Conservation (phyloP, 2,797 vertebrate genomes). For the Melanotaenia maccullochi region DNA sequence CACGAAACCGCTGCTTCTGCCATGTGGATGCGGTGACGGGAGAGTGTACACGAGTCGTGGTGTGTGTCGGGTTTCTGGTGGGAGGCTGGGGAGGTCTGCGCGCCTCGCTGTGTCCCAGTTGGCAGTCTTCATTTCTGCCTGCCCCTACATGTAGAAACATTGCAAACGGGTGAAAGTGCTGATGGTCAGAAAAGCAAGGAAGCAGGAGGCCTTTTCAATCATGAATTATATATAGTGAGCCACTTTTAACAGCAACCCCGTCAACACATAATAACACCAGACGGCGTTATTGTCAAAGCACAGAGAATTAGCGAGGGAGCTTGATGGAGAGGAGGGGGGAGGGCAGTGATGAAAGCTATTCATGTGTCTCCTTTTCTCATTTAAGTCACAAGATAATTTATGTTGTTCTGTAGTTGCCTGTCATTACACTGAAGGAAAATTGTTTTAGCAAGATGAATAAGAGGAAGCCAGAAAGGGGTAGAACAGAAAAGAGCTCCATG, state of each 20-base stretch:
- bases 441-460: slow-evolving; percentile 10
- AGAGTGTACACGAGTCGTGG: not conserved
- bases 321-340: slow-evolving; percentile 10
- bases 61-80: slow-evolving; percentile 12
- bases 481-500: slow-evolving; percentile 27
- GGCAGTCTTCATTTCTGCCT: slow-evolving; percentile 54
- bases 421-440: slow-evolving; percentile 21
- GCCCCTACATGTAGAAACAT: slow-evolving; percentile 67
- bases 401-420: slow-evolving; percentile 15
- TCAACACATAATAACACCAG: slow-evolving; percentile 79
- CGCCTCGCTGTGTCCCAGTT: slow-evolving; percentile 40
- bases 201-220: slow-evolving; percentile 66
- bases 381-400: slow-evolving; percentile 44
- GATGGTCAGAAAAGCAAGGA: slow-evolving; percentile 79
- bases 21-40: slow-evolving; percentile 16
- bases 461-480: slow-evolving; percentile 13
- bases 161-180: slow-evolving; percentile 78
- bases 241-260: slow-evolving; percentile 80
- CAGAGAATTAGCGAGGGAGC: slow-evolving; percentile 47
- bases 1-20: not conserved
- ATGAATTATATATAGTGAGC: slow-evolving; percentile 83
- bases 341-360: slow-evolving; percentile 52
- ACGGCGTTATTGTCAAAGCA: slow-evolving; percentile 63
- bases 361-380: slow-evolving; percentile 42
- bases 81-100: slow-evolving; percentile 12